Evolutionary conservation across 2,797 vertebrate genomes (phyloP), one percentile per base, ranked within the genome.

Genomic region (Loris lydekkerianus): DNA sequence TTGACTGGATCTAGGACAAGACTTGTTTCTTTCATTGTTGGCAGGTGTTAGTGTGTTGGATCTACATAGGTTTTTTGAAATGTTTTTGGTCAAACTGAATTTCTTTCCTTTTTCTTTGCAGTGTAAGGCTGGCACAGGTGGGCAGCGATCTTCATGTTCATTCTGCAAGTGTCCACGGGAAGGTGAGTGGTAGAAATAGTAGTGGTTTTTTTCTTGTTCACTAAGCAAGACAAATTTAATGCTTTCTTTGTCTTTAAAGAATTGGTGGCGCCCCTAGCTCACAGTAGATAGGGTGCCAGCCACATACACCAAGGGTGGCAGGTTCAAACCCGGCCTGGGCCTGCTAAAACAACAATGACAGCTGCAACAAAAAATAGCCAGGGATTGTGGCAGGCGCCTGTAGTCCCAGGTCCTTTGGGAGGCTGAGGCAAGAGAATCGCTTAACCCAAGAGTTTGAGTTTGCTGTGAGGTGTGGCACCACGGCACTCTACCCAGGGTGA

Each of bases 121-220:
- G 99, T 99, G 98, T 97, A 99, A 99, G 88, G 97, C 97, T 94
- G 98, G 97, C 40, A 98, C 97, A 89, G 97, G 98, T 94, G 98
- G 98, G 58, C 98, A 98, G 97, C 98, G 98, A 95, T 98, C 98
- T 95, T 98, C 98, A n/a, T 99, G 99, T 97, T 98, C 98, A 91
- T 98, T 98, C 97, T 99, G 98, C 98, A 99, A 98, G 95, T 98
- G 98, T 18, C 98, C 98, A 69, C 98, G 98, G 97, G 98, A 98
- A 94, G 98, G 99, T 99, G 91, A 98, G 98, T 98, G 88, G 20
- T 34, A 11, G 23, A 21, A 21, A 11, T 80, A 31, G 31, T 78
- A 29, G 34, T 58, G 23, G 18, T 40, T 80, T 92, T 86, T 86
- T 20, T 69, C 37, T 93, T 80, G 34, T 63, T 43, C 7, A 10